Conservation (phyloP, 2,113 vertebrate species). For the Prietella phreatophila region DNA sequence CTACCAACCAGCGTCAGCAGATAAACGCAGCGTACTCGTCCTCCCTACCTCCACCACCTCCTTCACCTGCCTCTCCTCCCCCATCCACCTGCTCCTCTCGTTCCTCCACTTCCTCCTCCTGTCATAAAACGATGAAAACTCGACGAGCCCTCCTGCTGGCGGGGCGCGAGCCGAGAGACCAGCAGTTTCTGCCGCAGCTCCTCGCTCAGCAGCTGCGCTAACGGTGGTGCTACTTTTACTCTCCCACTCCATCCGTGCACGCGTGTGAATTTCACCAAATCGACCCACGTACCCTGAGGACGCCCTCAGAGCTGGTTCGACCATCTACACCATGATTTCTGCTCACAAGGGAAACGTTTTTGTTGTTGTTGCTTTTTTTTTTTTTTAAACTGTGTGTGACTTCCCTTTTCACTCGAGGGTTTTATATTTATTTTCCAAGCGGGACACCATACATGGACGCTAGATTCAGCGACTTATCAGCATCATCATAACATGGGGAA, state of each 20-base stretch:
- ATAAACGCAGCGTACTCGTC: conserved; percentile 68
- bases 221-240: conserved; percentile 69
- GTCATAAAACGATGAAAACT: conserved; percentile 43
- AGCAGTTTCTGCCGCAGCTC: conserved; percentile 61
- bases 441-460: conserved; percentile 60
- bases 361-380: background rate
- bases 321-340: conserved; percentile 71
- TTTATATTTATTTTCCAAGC: conserved; percentile 62
- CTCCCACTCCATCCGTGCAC: conserved; percentile 63
- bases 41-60: conserved; percentile 12
- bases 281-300: background rate
- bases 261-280: conserved; percentile 17
- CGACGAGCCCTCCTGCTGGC: conserved; percentile 27
- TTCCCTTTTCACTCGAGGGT: conserved; percentile 31
- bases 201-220: conserved; percentile 55
- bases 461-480: conserved; percentile 61
- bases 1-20: conserved; percentile 93
- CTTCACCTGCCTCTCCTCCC: conserved; percentile 2
- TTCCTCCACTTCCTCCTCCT: background rate
- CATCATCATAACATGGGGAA: conserved; percentile 30
- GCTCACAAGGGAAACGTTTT: conserved; percentile 61
- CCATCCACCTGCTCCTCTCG: conserved; percentile 9
- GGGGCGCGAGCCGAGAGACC: conserved; percentile 65
- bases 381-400: background rate
- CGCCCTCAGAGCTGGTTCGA: conserved; percentile 46